These are phyloP conservation scores for Halcyon leucocephala DNA, from an alignment of 2,797 vertebrate species.

Conservation along the genomic window DNA sequence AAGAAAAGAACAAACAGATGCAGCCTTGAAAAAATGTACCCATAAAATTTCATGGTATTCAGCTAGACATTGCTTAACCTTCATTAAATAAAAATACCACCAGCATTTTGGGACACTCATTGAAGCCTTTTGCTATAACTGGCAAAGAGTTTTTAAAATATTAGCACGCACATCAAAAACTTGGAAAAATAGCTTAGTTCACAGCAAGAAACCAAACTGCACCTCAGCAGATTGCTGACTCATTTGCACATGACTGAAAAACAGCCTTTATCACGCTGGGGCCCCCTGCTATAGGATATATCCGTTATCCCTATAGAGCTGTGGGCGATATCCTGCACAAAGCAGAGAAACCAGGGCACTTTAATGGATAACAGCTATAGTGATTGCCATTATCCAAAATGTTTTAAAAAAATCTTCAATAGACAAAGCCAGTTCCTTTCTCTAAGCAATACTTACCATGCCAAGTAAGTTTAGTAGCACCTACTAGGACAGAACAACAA, in stretches of 20 bases:
- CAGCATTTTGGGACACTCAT: background rate
- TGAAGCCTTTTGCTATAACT: background rate
- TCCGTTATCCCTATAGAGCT: background rate
- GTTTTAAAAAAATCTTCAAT: background rate
- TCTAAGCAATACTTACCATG: background rate
- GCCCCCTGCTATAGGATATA: background rate
- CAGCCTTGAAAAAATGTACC: background rate
- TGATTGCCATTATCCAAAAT: background rate
- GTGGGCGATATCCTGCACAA: background rate
- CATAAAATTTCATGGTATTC: background rate
- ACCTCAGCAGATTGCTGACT: background rate
- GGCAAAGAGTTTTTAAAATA: background rate
- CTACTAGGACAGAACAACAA: background rate
- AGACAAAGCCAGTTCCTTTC: background rate
- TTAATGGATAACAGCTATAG: background rate
- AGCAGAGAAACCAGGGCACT: background rate
- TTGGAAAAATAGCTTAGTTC: background rate
- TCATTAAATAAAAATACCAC: background rate
- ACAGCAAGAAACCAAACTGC: background rate
- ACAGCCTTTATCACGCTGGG: background rate
- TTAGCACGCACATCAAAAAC: background rate
- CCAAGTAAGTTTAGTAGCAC: background rate
- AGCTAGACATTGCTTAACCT: background rate
- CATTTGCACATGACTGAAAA: background rate
- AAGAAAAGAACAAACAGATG: conserved; percentile 1